A percentile compares a stretch with the other conserved stretches of the same genome.
These are phyloP conservation scores for Leptocoma aspasia DNA, from an alignment of 2,113 vertebrate species.

Conservation along the genomic window DNA sequence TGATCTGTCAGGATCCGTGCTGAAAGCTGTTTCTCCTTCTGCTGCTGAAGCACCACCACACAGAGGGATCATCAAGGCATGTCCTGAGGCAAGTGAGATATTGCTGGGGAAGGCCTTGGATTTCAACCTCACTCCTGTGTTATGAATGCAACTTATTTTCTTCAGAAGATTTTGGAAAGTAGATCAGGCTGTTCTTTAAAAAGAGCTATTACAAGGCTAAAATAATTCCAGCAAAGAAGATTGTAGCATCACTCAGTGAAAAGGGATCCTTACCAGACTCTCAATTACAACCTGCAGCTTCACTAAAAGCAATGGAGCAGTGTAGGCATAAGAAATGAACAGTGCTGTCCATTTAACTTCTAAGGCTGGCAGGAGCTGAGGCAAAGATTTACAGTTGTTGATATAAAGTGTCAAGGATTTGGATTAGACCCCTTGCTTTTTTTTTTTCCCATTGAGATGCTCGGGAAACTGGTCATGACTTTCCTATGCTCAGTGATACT, in stretches of 20 bases:
- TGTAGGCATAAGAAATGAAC: neutral
- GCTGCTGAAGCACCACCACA: neutral
- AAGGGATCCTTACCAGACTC: neutral
- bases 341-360: conserved; percentile 1
- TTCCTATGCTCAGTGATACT: neutral
- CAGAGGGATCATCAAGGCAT: neutral
- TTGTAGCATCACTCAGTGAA: conserved; percentile 11
- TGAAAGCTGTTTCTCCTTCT: neutral
- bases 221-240: neutral
- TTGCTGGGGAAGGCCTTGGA: neutral
- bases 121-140: neutral
- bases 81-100: neutral
- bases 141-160: neutral
- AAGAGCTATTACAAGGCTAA: conserved; percentile 12
- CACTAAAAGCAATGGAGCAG: neutral
- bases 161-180: neutral
- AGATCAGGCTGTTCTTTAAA: neutral
- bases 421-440: neutral
- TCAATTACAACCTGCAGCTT: neutral
- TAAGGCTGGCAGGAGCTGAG: neutral
- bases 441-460: neutral
- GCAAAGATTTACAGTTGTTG: conserved; percentile 23
- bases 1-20: neutral
- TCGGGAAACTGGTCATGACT: neutral
- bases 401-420: neutral